Evolutionary conservation across 2,113 vertebrate species (phyloP), one percentile per base, ranked within the genome.

Genomic region (Thalassoma bifasciatum): DNA sequence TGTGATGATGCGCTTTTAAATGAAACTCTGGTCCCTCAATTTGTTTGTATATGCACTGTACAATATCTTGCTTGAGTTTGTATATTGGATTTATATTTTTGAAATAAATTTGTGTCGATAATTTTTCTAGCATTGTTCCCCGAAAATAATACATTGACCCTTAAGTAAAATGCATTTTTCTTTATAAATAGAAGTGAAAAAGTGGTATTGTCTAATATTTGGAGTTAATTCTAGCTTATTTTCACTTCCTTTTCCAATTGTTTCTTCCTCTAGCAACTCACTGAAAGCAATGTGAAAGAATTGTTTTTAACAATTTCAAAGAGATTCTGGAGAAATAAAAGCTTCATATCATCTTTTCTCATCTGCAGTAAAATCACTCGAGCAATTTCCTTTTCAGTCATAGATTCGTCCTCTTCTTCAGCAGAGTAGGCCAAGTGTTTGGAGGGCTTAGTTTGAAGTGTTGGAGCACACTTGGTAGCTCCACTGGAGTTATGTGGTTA

Each of bases 401-500:
- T 38, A 26, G n/a, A 8, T 6, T 66, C 22, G 68, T 64, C 13
- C 10, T 51, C 17, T 56, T 36, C 53, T 70, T n/a, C 58, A 86
- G 66, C 34, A 9, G 76, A 76, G 57, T 52, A 73, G 79, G 73
- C 34, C 10, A 42, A 81, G 51, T 22, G 1, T 47, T 7, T 53
- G 70, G 53, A 61, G 30, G 16, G 19, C 10, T 60, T 73, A 19
- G 64, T 67, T 82, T 56, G 30, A 62, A 54, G 53, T 52, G 37
- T 75, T 81, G 64, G 63, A 67, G 23, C 49, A 1, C 13, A 44
- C 40, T 37, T 17, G 7, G 34, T 26, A 22, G 54, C 56, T 24
- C 63, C 30, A 2, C 59, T 60, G 38, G 52, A 67, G 70, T 61
- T 66, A 19, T 47, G 74, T 34, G 52, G 49, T 64, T 81, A 65